Base-by-base conservation (phyloP, 2,113 vertebrate species). In the Sarotherodon lohbergeri region DNA sequence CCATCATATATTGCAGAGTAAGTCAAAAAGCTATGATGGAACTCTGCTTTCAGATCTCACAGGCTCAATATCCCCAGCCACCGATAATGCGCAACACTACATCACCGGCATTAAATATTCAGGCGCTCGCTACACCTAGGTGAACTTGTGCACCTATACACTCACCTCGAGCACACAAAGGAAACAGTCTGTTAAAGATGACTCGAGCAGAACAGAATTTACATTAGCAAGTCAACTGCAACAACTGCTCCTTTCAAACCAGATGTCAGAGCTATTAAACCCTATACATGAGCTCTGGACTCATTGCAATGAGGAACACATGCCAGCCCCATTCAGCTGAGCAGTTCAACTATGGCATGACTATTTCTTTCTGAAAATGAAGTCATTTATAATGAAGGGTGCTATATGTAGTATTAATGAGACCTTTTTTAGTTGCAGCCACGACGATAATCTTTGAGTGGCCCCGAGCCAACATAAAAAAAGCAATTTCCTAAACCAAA, bases 61-160 rank as follows among this genome's bases (percentile, higher is more conserved):
- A 17, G 81, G 79, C 91, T 94, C 93, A 92, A 94, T 92, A 94
- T 89, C 90, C 93, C 85, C 89, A 50, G 89, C 88, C 39, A 19
- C 86, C 73, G 9, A 94, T 94, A 94, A 95, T 94, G 93, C 57
- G 87, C 93, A 92, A 86, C 89, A 91, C 90, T 94, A 92, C 92
- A 96, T 96, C 94, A 93, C 85, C 50, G 85, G 76, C 81, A 94
- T 96, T 89, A 95, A 95, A 95, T 92, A 95, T 95, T 94, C 92
- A 96, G 83, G 66, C 41, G 88, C 91, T 88, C 85, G 29, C 71
- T 82, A 85, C 79, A 81, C 85, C 81, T 94, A 95, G 93, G 92
- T 96, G 93, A 94, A 94, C 81, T 86, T 84, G 56, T 89, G 88
- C 90, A 93, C 91, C 85, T 86, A 52, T 52, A 16, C 46, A n/a